Conservation (phyloP, 53 echinoderm and acorn worm species). For the Paelopatides confundens region DNA sequence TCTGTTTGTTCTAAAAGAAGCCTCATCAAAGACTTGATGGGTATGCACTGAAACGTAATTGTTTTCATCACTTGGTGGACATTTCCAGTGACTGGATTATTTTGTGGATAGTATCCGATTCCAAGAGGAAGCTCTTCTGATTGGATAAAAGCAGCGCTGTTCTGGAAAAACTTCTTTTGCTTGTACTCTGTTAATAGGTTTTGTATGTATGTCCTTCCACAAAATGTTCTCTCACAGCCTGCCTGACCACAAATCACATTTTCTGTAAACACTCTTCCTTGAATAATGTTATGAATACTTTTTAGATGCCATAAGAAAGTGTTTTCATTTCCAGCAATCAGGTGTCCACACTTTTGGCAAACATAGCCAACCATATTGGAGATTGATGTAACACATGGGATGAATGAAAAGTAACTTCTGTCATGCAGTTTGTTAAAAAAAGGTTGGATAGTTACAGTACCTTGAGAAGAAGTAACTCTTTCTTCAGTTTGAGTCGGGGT, state of each 20-base stretch:
- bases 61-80: conserved; percentile 54
- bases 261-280: conserved; percentile 35
- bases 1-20: conserved; percentile 56
- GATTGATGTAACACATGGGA: too few relatives aligned
- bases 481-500: too few relatives aligned
- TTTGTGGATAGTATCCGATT: conserved; percentile 56
- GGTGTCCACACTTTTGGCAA: conserved; percentile 60
- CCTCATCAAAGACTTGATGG: conserved; percentile 35
- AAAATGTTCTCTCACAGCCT: conserved; percentile 43
- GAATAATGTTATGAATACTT: conserved; percentile 43
- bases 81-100: conserved; percentile 55
- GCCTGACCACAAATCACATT: conserved; percentile 35
- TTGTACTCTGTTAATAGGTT: conserved; percentile 60
- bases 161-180: conserved; percentile 59
- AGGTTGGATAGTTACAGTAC: too few relatives aligned
- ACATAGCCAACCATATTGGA: too few relatives aligned
- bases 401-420: too few relatives aligned
- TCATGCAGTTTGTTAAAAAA: too few relatives aligned
- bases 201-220: conserved; percentile 1
- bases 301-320: conserved; percentile 61
- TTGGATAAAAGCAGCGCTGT: conserved; percentile 47
- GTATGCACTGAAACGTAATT: conserved; percentile 61
- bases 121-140: conserved; percentile 55
- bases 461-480: too few relatives aligned
- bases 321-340: conserved; percentile 47